phyloP scores from a whole-genome alignment of 2,113 vertebrate species.

The Mastomys natalensis region DNA sequence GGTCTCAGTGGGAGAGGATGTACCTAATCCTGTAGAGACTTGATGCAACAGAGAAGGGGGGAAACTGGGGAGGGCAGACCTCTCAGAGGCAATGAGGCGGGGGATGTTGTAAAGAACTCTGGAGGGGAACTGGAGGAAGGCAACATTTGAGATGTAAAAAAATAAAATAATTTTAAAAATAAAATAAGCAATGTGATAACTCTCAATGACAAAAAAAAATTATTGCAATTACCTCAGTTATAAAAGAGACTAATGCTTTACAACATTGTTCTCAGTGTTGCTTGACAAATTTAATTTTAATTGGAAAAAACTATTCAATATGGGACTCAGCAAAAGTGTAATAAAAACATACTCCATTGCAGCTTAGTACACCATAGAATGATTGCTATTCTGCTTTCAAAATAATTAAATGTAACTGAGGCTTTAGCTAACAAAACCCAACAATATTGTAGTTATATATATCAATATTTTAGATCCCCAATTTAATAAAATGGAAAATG shows the following conservation, averaged over 20 bases:
- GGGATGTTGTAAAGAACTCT: too few relatives aligned
- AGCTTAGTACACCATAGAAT: neutral
- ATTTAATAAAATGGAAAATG: constrained; percentile 44
- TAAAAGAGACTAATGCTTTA: neutral
- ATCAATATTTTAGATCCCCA: neutral
- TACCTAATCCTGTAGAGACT: too few relatives aligned
- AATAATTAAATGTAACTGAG: constrained; percentile 18
- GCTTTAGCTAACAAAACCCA: constrained; percentile 19
- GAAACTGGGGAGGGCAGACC: too few relatives aligned
- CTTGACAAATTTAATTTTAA: neutral
- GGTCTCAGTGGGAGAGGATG: too few relatives aligned
- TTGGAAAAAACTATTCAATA: constrained; percentile 31
- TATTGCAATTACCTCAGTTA: neutral
- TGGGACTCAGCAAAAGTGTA: neutral
- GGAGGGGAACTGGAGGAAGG: too few relatives aligned
- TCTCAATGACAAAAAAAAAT: neutral
- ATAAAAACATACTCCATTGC: neutral
- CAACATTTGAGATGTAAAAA: too few relatives aligned
- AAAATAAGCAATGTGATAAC: neutral
- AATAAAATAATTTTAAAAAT: neutral
- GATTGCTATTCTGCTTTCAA: neutral
- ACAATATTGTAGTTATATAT: neutral
- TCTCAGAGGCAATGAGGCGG: too few relatives aligned
- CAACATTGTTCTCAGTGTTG: neutral
- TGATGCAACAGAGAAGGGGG: too few relatives aligned